Conservation (phyloP, 2,113 vertebrate genomes). For the Australoheros scitulus region DNA sequence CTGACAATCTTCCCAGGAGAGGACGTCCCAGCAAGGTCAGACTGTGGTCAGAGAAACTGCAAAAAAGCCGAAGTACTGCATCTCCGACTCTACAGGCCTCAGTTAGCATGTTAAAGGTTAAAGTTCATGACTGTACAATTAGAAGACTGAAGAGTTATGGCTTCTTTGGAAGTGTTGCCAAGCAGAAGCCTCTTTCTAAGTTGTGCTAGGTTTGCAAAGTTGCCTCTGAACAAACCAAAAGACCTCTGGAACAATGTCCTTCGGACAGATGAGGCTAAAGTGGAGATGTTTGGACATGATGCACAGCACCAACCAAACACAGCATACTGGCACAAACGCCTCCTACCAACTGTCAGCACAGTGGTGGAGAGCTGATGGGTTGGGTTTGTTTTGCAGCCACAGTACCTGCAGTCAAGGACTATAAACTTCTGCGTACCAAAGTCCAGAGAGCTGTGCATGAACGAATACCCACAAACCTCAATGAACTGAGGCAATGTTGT, state of each 20-base stretch:
- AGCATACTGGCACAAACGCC: background rate
- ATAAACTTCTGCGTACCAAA: background rate
- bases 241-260: background rate
- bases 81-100: background rate
- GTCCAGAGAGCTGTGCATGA: background rate
- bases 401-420: background rate
- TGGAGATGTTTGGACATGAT: background rate
- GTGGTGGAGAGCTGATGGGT: background rate
- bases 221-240: background rate
- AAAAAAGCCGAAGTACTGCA: fast-evolving
- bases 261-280: background rate
- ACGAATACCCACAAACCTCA: background rate
- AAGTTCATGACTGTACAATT: background rate
- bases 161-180: background rate
- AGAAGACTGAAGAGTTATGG: background rate
- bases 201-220: background rate
- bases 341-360: background rate
- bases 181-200: background rate
- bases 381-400: background rate
- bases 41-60: background rate
- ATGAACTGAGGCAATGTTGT: background rate
- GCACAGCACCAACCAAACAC: background rate
- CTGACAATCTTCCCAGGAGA: too few species aligned
- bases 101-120: background rate
- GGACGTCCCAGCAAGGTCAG: background rate